Evolutionary conservation across 2,888 invertebrate genomes (phyloP).

Genomic region (Ceraclea dissimilis): DNA sequence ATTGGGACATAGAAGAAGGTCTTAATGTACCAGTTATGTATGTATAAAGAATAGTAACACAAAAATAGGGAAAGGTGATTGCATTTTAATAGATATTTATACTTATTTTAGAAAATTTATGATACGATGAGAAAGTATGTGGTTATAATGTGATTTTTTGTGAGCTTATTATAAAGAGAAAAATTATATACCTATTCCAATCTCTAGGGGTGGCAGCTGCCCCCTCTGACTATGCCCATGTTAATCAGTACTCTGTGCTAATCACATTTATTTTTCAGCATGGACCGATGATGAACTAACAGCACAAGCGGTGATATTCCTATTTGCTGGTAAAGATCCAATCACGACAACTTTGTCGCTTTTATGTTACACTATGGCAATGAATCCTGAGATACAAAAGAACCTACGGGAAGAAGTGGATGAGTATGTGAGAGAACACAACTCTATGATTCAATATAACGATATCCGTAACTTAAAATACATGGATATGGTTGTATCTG

Average conservation of each 20-base stretch:
- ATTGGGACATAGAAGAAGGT: too few relatives aligned
- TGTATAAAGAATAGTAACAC: too few relatives aligned
- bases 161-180: too few relatives aligned
- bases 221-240: not conserved
- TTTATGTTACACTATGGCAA: constrained; percentile 26
- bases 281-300: constrained; percentile 27
- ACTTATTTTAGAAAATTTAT: too few relatives aligned
- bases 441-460: constrained; percentile 29
- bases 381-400: constrained; percentile 30
- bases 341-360: constrained; percentile 26
- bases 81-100: too few relatives aligned
- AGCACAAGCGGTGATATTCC: constrained; percentile 27
- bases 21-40: too few relatives aligned
- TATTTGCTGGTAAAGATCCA: constrained; percentile 29
- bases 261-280: constrained; percentile 25
- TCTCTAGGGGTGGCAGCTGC: too few relatives aligned
- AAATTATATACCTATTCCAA: too few relatives aligned
- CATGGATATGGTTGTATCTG: constrained; percentile 31
- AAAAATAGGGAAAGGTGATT: too few relatives aligned
- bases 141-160: too few relatives aligned
- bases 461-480: constrained; percentile 29
- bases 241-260: too few relatives aligned
- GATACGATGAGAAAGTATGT: too few relatives aligned
- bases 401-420: constrained; percentile 31
- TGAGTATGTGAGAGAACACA: constrained; percentile 13